Conservation (phyloP, 2,797 vertebrate genomes). For the Phylloscopus collybita region DNA sequence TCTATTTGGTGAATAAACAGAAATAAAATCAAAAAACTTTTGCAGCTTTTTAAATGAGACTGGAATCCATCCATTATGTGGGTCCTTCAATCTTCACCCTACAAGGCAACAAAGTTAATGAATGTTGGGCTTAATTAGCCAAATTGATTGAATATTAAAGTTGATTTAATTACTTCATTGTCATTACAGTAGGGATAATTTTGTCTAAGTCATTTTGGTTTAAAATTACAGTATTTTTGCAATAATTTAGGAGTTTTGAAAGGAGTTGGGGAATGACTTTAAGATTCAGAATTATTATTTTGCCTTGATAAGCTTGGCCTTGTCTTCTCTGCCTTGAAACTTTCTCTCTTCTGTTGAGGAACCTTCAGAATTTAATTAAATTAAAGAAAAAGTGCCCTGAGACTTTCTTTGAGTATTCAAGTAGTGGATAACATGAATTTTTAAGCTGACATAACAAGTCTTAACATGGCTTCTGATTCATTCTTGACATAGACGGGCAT, state of each 20-base stretch:
- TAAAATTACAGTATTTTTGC: neutral
- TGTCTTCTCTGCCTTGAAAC: neutral
- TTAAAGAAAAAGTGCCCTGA: neutral
- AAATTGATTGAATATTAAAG: constrained; percentile 14
- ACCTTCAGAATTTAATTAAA: constrained; percentile 17
- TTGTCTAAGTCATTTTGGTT: neutral
- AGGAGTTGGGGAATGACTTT: neutral
- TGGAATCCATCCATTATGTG: neutral
- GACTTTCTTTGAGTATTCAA: constrained; percentile 18
- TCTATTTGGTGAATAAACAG: neutral
- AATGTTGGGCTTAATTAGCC: neutral
- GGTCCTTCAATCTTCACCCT: neutral
- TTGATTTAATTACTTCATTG: neutral
- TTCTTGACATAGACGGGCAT: neutral
- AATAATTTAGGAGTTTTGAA: neutral
- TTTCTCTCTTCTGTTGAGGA: neutral
- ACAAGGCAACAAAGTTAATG: constrained; percentile 10
- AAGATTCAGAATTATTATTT: neutral
- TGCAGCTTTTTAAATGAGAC: constrained; percentile 6
- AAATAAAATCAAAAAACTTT: constrained; percentile 2
- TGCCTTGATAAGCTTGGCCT: neutral
- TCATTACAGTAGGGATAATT: neutral
- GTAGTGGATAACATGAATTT: constrained; percentile 19
- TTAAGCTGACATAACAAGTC: constrained; percentile 42
- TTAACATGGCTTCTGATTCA: constrained; percentile 40